Evolutionary conservation across 2,888 invertebrate species (phyloP).

Genomic region (Brenthis hecate): DNA sequence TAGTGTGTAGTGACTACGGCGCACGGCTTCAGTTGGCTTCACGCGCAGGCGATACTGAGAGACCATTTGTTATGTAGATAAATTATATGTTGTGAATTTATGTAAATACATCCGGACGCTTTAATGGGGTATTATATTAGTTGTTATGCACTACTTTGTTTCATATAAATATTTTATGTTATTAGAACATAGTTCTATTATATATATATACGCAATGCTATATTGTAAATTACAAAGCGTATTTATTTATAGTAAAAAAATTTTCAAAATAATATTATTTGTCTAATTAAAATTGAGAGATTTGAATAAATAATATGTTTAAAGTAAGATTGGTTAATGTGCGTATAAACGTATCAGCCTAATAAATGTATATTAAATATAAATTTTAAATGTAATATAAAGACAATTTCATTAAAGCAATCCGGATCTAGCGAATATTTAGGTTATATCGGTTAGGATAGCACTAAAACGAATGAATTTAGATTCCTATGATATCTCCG

Average conservation of each 20-base stretch:
- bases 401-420: slow-evolving; percentile 36
- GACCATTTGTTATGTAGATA: slow-evolving; percentile 43
- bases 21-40: slow-evolving; percentile 77
- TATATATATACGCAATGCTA: slow-evolving; percentile 8
- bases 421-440: slow-evolving; percentile 36
- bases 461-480: slow-evolving; percentile 36
- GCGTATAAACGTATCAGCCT: slow-evolving; percentile 17
- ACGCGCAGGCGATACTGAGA: slow-evolving; percentile 66
- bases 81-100: slow-evolving; percentile 42
- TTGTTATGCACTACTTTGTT: slow-evolving; percentile 11
- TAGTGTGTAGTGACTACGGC: slow-evolving; percentile 78
- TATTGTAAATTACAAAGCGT: slow-evolving; percentile 3
- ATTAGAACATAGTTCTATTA: slow-evolving; percentile 15
- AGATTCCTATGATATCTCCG: slow-evolving; percentile 36
- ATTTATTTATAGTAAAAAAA: background rate
- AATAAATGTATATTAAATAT: slow-evolving; percentile 20
- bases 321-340: slow-evolving; percentile 16
- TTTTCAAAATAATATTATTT: background rate
- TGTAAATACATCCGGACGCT: slow-evolving; percentile 37
- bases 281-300: slow-evolving; percentile 4
- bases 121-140: slow-evolving; percentile 29
- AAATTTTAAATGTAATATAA: slow-evolving; percentile 8
- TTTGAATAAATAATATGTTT: slow-evolving; percentile 8
- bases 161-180: slow-evolving; percentile 9
- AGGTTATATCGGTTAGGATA: slow-evolving; percentile 39